Base-by-base conservation (phyloP, 2,888 invertebrate genomes). In the Drosophila kambysellisi region DNA sequence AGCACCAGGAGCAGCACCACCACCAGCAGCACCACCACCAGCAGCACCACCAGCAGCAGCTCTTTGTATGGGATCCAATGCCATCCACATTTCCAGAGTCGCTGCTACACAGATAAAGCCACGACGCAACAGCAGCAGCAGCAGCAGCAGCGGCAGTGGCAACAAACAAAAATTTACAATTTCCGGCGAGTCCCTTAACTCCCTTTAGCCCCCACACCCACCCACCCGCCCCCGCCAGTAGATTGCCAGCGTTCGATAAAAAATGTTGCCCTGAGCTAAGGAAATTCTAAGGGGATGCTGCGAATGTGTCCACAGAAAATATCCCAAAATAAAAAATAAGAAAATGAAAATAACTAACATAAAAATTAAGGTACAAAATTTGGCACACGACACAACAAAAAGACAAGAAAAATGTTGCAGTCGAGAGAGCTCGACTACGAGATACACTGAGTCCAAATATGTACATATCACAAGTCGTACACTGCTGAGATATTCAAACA, bases 81-180 rank as follows among this genome's bases (percentile, higher is more conserved):
- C 37, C 67, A 33, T 74, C 58, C 39, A 32, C 73, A 71, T 51
- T 57, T 39, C 59, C 29, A 53, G 17, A 39, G 29, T 54, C 6
- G 37, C 25, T 29, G 37, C 67, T 63, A 25, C 11, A 46, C 56
- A 67, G 76, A 82, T 84, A 88, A 68, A 69, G 64, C 68, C 60
- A 57, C 59, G 50, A 52, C 33, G 53, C 59, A 59, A n/a, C 46
- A 46, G n/a, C 41, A 41, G 9, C 17, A 41, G 17, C 41, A 41
- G 9, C 12, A 35, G 5, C 12, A 33, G 11, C 43, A 6, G 11
- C 25, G 46, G 15, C 51, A 37, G 60, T n/a, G 57, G 46, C 81
- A 75, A 71, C 72, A 83, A 74, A 75, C 76, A 78, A 74, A 85
- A 89, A 88, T 88, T 81, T 79, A 73, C 86, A 88, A 79, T 90